These are phyloP conservation scores for Lochmaea capreae DNA, from an alignment of 2,888 invertebrate species.

Conservation along the genomic window DNA sequence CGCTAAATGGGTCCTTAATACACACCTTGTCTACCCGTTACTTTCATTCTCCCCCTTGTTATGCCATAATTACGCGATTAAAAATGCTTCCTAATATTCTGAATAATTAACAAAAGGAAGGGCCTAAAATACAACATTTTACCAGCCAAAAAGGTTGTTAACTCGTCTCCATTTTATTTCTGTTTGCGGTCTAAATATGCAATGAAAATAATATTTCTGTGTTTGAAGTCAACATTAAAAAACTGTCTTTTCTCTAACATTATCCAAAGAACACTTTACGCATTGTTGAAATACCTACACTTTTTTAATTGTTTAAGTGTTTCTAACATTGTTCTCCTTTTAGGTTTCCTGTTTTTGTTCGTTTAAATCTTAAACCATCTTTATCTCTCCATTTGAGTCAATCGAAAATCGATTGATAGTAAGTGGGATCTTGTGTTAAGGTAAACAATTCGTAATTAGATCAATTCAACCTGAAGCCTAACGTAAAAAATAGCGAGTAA, in stretches of 20 bases:
- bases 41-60: slow-evolving; percentile 14
- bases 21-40: slow-evolving; percentile 24
- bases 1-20: slow-evolving; percentile 20
- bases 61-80: slow-evolving; percentile 23
- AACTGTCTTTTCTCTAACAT: not conserved
- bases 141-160: not conserved
- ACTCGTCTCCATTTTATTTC: not conserved
- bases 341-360: not conserved
- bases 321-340: not conserved
- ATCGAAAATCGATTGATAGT: slow-evolving; percentile 18
- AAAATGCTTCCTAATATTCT: slow-evolving; percentile 26
- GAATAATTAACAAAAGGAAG: slow-evolving; percentile 21
- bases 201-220: not conserved
- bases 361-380: not conserved
- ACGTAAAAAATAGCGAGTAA: not conserved
- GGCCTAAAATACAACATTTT: slow-evolving; percentile 12
- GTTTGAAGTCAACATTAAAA: not conserved
- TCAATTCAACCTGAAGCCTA: not conserved
- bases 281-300: no score
- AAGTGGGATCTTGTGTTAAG: slow-evolving; percentile 29
- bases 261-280: no score
- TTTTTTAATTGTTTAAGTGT: no score
- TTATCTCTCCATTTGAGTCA: slow-evolving; percentile 6
- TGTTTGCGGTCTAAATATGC: not conserved
- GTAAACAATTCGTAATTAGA: slow-evolving; percentile 19